phyloP scores from a whole-genome alignment of 2,113 vertebrate genomes.

The Motacilla alba region DNA sequence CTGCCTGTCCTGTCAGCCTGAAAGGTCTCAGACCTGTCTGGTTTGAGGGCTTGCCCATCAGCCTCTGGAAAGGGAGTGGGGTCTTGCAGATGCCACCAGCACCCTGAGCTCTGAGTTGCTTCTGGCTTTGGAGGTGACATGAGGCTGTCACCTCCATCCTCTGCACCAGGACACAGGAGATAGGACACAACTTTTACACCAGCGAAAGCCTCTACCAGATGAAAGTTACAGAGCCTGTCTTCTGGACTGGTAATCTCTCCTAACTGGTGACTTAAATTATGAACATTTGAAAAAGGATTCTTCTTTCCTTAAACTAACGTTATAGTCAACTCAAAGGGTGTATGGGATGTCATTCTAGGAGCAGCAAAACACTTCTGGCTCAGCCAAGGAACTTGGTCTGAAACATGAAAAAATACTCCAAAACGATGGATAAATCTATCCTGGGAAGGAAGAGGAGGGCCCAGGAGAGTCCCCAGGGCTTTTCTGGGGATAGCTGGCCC shows the following conservation, averaged over 20 bases:
- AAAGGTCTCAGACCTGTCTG: background rate
- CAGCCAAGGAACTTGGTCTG: background rate
- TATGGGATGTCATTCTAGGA: background rate
- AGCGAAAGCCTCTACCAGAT: background rate
- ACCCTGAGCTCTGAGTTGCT: background rate
- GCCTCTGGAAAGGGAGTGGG: background rate
- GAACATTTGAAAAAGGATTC: background rate
- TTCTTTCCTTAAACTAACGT: background rate
- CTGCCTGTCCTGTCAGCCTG: background rate
- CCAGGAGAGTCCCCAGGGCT: background rate
- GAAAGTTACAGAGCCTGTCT: background rate
- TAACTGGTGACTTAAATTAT: background rate
- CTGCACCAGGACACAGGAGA: background rate
- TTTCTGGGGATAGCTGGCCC: background rate
- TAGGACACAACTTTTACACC: background rate
- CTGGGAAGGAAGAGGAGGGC: background rate
- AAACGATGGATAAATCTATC: background rate
- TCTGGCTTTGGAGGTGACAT: background rate
- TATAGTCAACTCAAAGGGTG: background rate
- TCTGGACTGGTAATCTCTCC: background rate
- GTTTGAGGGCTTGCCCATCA: background rate
- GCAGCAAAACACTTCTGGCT: background rate
- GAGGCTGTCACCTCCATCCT: background rate
- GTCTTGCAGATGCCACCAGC: background rate
- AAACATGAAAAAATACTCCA: background rate